Conservation (phyloP, 2,797 vertebrate genomes). For the Gallirallus australis region DNA sequence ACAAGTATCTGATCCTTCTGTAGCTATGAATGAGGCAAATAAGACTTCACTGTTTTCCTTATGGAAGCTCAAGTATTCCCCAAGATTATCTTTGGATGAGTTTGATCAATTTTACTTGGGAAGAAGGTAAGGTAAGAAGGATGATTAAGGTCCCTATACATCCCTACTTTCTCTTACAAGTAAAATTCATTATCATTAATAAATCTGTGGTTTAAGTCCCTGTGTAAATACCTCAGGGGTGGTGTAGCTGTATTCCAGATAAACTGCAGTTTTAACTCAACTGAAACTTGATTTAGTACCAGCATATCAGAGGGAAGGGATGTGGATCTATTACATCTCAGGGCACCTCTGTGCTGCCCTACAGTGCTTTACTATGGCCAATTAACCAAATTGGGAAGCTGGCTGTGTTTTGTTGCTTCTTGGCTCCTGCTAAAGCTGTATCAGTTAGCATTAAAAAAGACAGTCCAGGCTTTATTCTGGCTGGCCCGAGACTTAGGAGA, state of each 20-base stretch:
- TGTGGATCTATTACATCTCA: not conserved
- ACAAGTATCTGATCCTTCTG: accelerated
- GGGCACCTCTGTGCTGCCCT: not conserved
- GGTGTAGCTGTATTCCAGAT: not conserved
- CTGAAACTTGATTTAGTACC: not conserved
- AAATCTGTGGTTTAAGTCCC: not conserved
- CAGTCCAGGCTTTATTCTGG: not conserved
- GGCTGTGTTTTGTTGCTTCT: not conserved
- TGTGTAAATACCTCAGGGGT: not conserved
- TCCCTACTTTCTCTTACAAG: not conserved
- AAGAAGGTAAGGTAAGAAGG: not conserved
- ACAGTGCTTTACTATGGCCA: not conserved
- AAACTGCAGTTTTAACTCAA: not conserved
- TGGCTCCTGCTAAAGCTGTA: not conserved
- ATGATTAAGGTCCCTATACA: not conserved
- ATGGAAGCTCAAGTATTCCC: not conserved
- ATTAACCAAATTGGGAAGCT: not conserved
- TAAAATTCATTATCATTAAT: not conserved
- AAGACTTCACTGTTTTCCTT: not conserved
- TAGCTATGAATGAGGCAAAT: not conserved
- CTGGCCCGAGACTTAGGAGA: not conserved
- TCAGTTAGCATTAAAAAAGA: not conserved
- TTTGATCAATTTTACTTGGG: not conserved
- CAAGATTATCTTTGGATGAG: not conserved
- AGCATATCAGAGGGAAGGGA: not conserved